Evolutionary conservation across 2,113 vertebrate species (phyloP).

Genomic region (Regulus satrapa): DNA sequence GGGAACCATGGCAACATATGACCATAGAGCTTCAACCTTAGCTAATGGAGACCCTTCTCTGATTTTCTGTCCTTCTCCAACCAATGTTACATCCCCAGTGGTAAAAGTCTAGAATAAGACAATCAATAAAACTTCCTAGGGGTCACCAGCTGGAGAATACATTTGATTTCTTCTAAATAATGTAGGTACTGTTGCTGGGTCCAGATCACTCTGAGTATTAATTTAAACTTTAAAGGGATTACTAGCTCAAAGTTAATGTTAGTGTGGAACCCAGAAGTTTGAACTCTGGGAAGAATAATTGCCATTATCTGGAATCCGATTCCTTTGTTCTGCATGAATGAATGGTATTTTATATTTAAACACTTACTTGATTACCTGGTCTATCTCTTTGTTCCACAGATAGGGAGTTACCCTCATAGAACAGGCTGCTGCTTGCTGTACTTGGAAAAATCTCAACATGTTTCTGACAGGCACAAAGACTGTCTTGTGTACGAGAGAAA

Average conservation of each 20-base stretch:
- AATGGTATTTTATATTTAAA: background rate
- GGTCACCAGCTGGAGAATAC: background rate
- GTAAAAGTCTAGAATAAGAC: background rate
- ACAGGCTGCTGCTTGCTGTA: background rate
- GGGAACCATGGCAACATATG: background rate
- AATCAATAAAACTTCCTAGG: background rate
- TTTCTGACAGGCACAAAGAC: background rate
- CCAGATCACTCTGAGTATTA: background rate
- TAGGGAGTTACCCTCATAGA: background rate
- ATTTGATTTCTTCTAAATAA: background rate
- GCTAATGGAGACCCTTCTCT: background rate
- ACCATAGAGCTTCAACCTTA: background rate
- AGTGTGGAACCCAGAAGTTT: background rate
- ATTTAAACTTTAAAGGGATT: background rate
- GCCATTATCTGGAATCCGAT: accelerated
- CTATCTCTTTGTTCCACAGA: background rate
- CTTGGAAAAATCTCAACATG: background rate
- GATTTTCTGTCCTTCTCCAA: background rate
- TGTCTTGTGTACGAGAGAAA: background rate
- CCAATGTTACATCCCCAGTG: background rate
- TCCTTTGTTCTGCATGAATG: background rate
- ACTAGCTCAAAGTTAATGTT: background rate
- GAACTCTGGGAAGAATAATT: background rate
- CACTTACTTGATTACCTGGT: background rate
- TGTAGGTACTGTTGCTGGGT: background rate